Conservation (phyloP, 2,113 vertebrate species). For the Cricetomys ansorgei region DNA sequence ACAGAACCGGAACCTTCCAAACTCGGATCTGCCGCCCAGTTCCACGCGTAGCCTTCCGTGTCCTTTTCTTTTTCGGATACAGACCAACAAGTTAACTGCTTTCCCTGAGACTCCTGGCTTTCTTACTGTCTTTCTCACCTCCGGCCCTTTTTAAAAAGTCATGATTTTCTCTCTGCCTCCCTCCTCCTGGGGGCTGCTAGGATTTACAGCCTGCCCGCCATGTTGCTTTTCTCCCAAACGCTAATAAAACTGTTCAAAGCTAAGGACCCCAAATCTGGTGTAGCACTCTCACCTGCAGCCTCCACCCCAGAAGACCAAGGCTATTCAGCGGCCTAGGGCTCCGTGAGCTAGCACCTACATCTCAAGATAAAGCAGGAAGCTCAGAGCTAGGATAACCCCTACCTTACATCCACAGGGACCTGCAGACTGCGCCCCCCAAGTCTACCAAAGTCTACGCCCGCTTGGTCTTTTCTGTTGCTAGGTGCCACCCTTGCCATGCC, state of each 20-base stretch:
- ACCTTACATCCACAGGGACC: neutral
- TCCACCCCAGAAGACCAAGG: neutral
- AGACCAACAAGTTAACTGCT: neutral
- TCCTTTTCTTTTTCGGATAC: neutral
- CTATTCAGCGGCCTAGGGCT: neutral
- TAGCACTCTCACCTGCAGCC: neutral
- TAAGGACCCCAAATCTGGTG: neutral
- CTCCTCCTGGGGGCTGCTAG: neutral
- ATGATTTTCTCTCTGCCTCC: neutral
- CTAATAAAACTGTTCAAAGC: neutral
- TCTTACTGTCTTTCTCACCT: neutral
- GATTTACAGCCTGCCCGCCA: neutral
- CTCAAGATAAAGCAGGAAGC: neutral
- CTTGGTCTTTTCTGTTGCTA: neutral
- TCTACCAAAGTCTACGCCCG: no score
- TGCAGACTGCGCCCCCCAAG: neutral
- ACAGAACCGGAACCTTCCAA: neutral
- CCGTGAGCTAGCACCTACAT: neutral
- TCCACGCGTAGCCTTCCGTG: no score
- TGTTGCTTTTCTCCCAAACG: neutral
- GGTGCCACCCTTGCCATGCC: neutral
- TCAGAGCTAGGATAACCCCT: fast-evolving
- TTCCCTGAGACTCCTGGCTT: neutral
- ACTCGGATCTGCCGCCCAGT: neutral
- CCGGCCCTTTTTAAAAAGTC: neutral